Conservation (phyloP, 2,113 vertebrate species). For the Silurus glanis region DNA sequence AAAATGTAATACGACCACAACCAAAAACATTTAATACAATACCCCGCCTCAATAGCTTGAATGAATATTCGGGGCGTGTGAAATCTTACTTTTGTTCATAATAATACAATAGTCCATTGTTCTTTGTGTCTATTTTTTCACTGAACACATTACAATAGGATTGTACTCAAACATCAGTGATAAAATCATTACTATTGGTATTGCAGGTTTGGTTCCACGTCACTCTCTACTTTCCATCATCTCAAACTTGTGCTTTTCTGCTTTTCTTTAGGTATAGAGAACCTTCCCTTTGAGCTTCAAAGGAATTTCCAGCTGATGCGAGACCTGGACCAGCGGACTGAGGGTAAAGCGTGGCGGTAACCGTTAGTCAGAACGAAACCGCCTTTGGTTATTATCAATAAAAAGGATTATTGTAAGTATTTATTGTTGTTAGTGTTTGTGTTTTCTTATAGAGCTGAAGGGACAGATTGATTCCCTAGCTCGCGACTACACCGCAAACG, state of each 20-base stretch:
- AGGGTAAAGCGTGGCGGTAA: conserved; percentile 70
- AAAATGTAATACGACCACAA: too few species aligned
- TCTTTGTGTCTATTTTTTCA: too few species aligned
- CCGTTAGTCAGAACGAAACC: background rate
- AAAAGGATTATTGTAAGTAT: background rate
- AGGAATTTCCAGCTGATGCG: conserved; percentile 90
- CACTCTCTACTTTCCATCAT: too few species aligned
- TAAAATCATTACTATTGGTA: too few species aligned
- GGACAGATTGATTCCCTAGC: conserved; percentile 85
- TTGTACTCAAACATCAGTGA: too few species aligned
- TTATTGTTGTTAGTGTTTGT: background rate
- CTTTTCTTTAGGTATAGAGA: conserved; percentile 79
- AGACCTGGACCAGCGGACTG: conserved; percentile 85
- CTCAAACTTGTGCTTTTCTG: conserved; percentile 15
- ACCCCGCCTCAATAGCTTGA: background rate
- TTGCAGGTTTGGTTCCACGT: too few species aligned
- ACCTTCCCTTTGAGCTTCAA: conserved; percentile 85
- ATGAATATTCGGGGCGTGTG: background rate
- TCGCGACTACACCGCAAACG: conserved; percentile 83
- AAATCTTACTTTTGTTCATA: background rate
- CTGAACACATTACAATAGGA: too few species aligned
- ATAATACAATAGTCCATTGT: background rate
- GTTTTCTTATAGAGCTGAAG: conserved; percentile 79
- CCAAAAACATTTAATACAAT: too few species aligned
- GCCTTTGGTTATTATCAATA: background rate